Percentiles rank a stretch among this genome's conserved stretches.
Conservation (phyloP, 2,797 vertebrate genomes). For the Leucoraja ocellata region DNA sequence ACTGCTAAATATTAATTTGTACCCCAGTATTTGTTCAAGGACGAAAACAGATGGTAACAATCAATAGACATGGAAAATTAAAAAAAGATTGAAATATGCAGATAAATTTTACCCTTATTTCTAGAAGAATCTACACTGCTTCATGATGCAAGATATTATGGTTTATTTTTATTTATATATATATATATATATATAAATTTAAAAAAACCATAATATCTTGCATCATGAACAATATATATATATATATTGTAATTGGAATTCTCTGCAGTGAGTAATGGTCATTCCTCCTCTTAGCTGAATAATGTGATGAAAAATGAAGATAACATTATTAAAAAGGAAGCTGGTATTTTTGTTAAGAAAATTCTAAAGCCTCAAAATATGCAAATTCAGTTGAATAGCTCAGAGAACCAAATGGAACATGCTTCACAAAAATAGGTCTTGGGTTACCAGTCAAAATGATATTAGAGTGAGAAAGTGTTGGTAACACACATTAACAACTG, state of each 20-base stretch:
- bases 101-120: background rate
- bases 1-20: background rate
- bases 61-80: background rate
- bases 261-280: background rate
- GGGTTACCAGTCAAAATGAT: background rate
- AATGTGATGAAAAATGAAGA: background rate
- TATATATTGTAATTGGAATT: background rate
- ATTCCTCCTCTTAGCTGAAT: background rate
- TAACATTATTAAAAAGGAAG: background rate
- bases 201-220: too few species aligned
- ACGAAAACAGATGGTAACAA: background rate
- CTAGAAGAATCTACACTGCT: background rate
- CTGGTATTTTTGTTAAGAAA: background rate
- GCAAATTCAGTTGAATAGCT: too few species aligned
- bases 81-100: background rate
- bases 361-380: background rate
- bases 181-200: too few species aligned
- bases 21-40: background rate
- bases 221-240: too few species aligned
- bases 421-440: background rate
- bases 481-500: too few species aligned
- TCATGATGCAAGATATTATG: background rate
- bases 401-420: background rate
- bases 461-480: too few species aligned
- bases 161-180: too few species aligned